These are phyloP conservation scores for Gopherus flavomarginatus DNA, from an alignment of 2,113 vertebrate species.

Conservation along the genomic window DNA sequence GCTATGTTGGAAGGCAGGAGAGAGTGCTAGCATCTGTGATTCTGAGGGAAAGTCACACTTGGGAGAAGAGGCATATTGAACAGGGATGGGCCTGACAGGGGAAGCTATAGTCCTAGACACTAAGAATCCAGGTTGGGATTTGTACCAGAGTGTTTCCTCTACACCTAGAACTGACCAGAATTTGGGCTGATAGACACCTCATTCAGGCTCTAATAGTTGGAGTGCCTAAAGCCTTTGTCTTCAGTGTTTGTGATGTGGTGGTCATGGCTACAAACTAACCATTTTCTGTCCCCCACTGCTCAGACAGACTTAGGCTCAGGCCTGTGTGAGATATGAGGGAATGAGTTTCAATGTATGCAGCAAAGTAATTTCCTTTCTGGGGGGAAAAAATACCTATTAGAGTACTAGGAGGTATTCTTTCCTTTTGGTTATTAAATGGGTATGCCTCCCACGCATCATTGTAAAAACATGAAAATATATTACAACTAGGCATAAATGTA, in stretches of 20 bases:
- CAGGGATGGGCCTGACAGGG: too few relatives aligned
- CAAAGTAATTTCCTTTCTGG: background rate
- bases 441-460: background rate
- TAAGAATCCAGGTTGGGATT: too few relatives aligned
- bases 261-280: background rate
- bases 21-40: too few relatives aligned
- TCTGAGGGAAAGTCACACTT: too few relatives aligned
- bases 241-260: background rate
- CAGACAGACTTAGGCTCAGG: background rate
- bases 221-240: background rate
- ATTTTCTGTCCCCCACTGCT: background rate
- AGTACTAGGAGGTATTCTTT: background rate
- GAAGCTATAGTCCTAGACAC: too few relatives aligned
- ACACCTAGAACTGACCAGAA: too few relatives aligned
- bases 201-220: background rate
- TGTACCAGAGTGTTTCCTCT: too few relatives aligned
- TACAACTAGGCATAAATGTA: background rate
- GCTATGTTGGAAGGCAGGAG: too few relatives aligned
- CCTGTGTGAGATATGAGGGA: background rate
- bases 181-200: background rate
- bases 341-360: background rate
- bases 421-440: background rate
- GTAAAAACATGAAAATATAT: background rate
- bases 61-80: too few relatives aligned
- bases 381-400: background rate